Percentiles rank a stretch among this genome's conserved stretches.
Conservation (phyloP, 2,113 vertebrate genomes). For the Montifringilla adamsi region DNA sequence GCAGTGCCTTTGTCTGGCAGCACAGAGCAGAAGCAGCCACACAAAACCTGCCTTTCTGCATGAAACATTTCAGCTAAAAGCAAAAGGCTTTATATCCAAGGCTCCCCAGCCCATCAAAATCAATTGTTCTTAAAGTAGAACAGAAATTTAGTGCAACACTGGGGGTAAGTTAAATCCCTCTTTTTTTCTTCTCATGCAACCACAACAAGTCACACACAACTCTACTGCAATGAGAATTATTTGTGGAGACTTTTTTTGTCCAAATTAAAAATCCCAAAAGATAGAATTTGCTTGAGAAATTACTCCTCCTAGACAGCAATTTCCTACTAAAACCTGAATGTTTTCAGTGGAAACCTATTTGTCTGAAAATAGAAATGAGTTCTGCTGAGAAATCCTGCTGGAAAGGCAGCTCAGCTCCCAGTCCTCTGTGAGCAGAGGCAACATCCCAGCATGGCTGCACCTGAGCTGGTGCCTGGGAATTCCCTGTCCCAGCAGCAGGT, state of each 20-base stretch:
- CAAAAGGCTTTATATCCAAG: background rate
- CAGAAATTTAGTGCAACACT: background rate
- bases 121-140: background rate
- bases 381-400: background rate
- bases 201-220: background rate
- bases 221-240: background rate
- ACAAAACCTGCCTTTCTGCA: background rate
- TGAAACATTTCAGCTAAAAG: background rate
- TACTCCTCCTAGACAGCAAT: background rate
- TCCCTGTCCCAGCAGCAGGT: background rate
- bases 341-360: background rate
- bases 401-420: background rate
- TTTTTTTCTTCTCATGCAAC: background rate
- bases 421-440: background rate
- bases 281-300: background rate
- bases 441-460: fast-evolving
- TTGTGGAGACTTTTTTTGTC: background rate
- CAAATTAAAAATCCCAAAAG: background rate
- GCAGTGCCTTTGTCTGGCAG: background rate
- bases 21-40: background rate
- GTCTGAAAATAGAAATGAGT: background rate
- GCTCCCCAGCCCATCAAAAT: background rate
- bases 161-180: background rate
- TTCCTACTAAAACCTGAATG: background rate
- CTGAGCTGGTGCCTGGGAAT: background rate